Conservation (phyloP, 2,113 vertebrate species). For the Corvus hawaiiensis region DNA sequence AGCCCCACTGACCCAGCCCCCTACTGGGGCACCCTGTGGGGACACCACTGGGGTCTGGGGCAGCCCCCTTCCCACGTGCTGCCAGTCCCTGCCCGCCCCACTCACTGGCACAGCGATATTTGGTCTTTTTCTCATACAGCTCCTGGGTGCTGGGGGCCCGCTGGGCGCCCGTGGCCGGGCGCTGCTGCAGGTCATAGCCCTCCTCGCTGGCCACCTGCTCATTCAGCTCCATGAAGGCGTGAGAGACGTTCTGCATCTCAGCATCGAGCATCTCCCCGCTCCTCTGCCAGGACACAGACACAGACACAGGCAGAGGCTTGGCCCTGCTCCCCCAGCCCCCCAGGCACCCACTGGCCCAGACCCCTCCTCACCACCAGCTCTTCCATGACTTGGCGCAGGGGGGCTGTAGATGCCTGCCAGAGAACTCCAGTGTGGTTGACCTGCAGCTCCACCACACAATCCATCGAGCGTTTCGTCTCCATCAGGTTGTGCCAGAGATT, state of each 20-base stretch:
- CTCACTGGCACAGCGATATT: conserved; percentile 83
- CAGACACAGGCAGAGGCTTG: not conserved
- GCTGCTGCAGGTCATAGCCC: conserved; percentile 49
- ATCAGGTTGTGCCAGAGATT: conserved; percentile 81
- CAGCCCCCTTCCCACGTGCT: not conserved
- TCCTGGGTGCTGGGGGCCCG: conserved; percentile 67
- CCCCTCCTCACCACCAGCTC: conserved; percentile 72
- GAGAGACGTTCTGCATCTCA: conserved; percentile 55
- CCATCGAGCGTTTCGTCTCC: conserved; percentile 74
- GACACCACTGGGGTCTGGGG: rapidly evolving
- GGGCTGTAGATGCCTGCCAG: conserved; percentile 70
- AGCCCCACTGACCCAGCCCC: not conserved
- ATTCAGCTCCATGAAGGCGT: conserved; percentile 70
- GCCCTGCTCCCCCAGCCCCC: not conserved
- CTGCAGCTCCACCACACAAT: conserved; percentile 85
- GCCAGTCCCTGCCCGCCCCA: not conserved
- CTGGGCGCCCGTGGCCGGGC: rapidly evolving
- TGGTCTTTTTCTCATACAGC: conserved; percentile 73
- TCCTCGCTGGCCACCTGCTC: conserved; percentile 71
- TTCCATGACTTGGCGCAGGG: conserved; percentile 66
- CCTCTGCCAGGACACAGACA: conserved; percentile 26
- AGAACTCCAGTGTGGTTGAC: conserved; percentile 72
- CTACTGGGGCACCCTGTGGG: rapidly evolving
- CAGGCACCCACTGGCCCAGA: too few relatives aligned
- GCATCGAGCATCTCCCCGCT: conserved; percentile 44